Conservation (phyloP, 2,113 vertebrate species). For the Hylia prasina region DNA sequence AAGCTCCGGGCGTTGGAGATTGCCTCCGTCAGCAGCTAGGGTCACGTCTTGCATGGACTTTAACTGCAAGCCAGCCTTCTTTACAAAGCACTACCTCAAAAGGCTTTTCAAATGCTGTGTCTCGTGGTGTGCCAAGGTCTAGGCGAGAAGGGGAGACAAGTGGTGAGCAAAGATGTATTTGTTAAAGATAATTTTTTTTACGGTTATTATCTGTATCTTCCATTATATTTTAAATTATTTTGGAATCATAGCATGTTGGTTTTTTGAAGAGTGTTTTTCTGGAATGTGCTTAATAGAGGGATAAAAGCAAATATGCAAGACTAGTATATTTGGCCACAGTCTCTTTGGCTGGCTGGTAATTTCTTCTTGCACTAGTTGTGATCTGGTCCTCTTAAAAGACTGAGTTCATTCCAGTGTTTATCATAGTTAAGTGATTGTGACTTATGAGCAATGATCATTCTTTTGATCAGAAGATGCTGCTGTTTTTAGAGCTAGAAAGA, state of each 20-base stretch:
- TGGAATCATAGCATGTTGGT: neutral
- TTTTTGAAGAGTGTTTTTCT: neutral
- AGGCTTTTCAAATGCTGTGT: constrained; percentile 66
- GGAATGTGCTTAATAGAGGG: neutral
- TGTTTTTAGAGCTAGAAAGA: neutral
- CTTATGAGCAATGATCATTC: neutral
- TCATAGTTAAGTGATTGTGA: neutral
- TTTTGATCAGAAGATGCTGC: neutral
- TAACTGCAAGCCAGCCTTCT: constrained; percentile 79
- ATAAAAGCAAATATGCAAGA: neutral
- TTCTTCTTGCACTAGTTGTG: neutral
- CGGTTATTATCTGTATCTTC: neutral
- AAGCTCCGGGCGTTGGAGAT: constrained; percentile 72
- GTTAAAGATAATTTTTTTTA: neutral
- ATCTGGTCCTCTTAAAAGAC: neutral
- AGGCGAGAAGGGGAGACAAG: constrained; percentile 82
- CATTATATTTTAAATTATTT: neutral
- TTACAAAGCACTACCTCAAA: constrained; percentile 77
- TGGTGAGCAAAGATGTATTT: constrained; percentile 70
- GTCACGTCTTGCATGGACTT: constrained; percentile 87
- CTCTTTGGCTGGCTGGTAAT: neutral
- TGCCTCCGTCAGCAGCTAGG: constrained; percentile 81
- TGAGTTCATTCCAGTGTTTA: neutral
- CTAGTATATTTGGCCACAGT: neutral
- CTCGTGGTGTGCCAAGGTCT: constrained; percentile 70